Evolutionary conservation across 1,140 invertebrate genomes (phyloP).

Genomic region (Whitmania pigra): DNA sequence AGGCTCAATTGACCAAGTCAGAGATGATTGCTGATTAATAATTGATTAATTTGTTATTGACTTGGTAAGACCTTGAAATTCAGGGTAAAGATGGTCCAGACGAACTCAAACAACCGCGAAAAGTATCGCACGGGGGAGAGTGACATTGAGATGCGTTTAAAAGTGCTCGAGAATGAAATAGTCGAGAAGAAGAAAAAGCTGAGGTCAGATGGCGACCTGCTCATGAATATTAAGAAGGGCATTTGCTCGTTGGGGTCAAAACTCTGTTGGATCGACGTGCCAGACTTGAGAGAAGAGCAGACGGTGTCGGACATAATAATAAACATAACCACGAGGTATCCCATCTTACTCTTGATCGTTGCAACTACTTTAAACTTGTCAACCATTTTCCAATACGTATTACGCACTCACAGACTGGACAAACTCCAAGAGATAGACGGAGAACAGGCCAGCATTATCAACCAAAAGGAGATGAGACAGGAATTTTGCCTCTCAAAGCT

Average conservation of each 20-base stretch:
- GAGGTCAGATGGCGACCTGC: neutral
- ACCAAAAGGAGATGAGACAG: neutral
- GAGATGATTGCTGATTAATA: neutral
- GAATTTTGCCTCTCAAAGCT: neutral
- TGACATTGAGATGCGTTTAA: neutral
- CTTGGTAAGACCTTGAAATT: neutral
- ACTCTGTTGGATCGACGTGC: neutral
- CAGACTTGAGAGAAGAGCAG: neutral
- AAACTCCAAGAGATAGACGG: neutral
- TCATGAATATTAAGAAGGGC: constrained; percentile 1
- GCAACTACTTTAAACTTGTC: no score
- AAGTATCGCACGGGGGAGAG: neutral
- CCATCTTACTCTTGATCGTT: no score
- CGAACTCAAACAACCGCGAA: constrained; percentile 2
- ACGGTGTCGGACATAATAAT: no score
- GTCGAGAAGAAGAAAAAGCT: constrained; percentile 7
- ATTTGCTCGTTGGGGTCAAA: neutral
- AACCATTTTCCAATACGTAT: no score
- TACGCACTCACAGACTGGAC: neutral
- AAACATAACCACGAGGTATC: no score
- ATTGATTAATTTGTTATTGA: neutral
- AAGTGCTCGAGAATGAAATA: neutral
- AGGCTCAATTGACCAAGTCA: neutral
- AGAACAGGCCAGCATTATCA: neutral
- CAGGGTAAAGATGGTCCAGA: constrained; percentile 9